Evolutionary conservation across 2,797 vertebrate genomes (phyloP).

Genomic region (Eurystomus glaucurus): DNA sequence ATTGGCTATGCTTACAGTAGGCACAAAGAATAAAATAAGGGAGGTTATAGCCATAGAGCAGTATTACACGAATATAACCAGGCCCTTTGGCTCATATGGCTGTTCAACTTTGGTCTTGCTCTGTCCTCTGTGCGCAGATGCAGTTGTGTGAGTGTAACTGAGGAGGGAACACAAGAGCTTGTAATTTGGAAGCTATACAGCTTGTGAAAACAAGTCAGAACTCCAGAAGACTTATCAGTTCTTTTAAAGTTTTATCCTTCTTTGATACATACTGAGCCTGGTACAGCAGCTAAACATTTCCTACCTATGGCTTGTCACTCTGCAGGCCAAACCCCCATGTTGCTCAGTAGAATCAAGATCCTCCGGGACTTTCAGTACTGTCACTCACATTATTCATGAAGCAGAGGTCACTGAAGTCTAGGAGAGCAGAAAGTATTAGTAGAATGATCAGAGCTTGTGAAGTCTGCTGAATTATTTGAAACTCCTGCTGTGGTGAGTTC

Average conservation of each 20-base stretch:
- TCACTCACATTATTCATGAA: background rate
- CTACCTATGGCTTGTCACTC: conserved; percentile 9
- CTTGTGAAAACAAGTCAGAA: conserved; percentile 45
- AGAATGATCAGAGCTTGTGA: conserved; percentile 24
- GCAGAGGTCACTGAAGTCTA: background rate
- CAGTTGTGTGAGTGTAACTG: conserved; percentile 15
- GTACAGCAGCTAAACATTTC: background rate
- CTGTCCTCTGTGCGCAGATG: conserved; percentile 19
- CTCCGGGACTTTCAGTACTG: background rate
- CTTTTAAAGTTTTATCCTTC: conserved; percentile 35
- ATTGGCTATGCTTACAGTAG: background rate
- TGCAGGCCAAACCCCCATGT: background rate
- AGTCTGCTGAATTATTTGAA: background rate
- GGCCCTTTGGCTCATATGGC: background rate
- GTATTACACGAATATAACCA: background rate
- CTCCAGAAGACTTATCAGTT: background rate
- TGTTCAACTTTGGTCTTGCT: background rate
- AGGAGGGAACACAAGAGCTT: background rate
- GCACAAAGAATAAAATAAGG: background rate
- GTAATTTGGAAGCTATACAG: conserved; percentile 29
- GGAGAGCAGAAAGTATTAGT: background rate
- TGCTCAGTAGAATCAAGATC: background rate
- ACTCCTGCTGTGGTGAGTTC: conserved; percentile 23
- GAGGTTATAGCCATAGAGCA: background rate
- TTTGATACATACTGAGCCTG: background rate